Evolutionary conservation across 2,888 invertebrate genomes (phyloP), one percentile per base, ranked within the genome.

Genomic region (Ectemnius continuus): DNA sequence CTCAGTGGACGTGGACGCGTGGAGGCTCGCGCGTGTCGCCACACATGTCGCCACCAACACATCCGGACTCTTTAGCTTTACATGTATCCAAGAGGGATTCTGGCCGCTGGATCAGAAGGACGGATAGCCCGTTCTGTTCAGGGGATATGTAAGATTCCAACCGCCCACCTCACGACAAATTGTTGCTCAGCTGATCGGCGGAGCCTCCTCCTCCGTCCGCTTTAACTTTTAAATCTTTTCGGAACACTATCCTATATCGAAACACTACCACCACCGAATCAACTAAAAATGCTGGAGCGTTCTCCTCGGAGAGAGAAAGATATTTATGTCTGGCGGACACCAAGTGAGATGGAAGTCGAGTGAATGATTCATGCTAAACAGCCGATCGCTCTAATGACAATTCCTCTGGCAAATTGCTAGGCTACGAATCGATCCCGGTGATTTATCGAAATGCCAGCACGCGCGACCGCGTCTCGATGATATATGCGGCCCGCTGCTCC

Each of bases 81-180:
- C 23, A 23, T 2, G 23, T 23, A 23, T 23, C 23, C 23, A 23
- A 1, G 36, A 36, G 36, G 36, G 11, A 36, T 6, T 8, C 36
- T 36, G 8, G 36, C 36, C 11, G 36, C 36, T 36, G 36, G 11
- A 36, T 36, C 36, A 8, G 8, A 11, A 61, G 57, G 23, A 14
- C 23, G 66, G 57, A 23, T 66, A 60, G 70, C 70, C 69, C 69
- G 69, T n/a, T n/a, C n/a, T 79, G 78, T 83, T 81, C 83, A 79
- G 73, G 79, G 76, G 83, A 82, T 83, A 81, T 73, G 81, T 83
- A 82, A 82, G 83, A 83, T 82, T 83, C 83, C 79, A 70, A 47
- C 81, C 83, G 83, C 83, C 83, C 82, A 79, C 79, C 75, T 78
- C 69, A 68, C 82, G 81, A 83, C 81, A 83, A 83, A 83, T 83